Conservation (phyloP, 2,113 vertebrate species). For the Leucosticte australis region DNA sequence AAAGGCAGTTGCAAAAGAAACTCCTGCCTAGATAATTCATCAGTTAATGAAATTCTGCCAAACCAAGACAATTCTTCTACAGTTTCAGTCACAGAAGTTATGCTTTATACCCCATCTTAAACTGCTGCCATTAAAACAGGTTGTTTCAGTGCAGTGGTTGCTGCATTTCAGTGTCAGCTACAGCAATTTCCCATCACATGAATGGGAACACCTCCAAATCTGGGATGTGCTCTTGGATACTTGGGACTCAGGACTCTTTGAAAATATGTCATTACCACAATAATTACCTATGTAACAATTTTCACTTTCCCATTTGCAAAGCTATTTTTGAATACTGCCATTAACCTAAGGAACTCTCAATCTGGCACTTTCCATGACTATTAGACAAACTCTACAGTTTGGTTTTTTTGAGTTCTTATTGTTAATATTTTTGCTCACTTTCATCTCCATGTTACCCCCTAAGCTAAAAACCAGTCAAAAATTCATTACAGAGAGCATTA, state of each 20-base stretch:
- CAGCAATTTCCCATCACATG: background rate
- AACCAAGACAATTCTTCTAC: background rate
- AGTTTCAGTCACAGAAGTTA: background rate
- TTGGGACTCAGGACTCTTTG: background rate
- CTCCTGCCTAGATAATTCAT: background rate
- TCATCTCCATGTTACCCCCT: background rate
- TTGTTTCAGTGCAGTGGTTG: background rate
- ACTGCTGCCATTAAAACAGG: background rate
- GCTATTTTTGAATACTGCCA: background rate
- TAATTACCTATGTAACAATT: background rate
- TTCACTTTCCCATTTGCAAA: background rate
- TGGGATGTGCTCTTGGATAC: background rate
- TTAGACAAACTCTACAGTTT: background rate
- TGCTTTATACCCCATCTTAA: background rate
- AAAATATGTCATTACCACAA: background rate
- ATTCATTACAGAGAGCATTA: background rate
- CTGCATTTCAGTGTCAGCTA: background rate
- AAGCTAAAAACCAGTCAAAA: constrained; percentile 11
- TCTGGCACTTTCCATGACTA: background rate
- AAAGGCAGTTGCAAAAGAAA: background rate
- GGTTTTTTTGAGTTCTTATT: background rate
- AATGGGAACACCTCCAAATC: background rate
- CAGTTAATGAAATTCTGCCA: background rate
- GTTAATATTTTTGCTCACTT: background rate
- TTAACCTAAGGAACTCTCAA: background rate